Conservation (phyloP, 2,888 invertebrate genomes). For the Electrophaes corylata region DNA sequence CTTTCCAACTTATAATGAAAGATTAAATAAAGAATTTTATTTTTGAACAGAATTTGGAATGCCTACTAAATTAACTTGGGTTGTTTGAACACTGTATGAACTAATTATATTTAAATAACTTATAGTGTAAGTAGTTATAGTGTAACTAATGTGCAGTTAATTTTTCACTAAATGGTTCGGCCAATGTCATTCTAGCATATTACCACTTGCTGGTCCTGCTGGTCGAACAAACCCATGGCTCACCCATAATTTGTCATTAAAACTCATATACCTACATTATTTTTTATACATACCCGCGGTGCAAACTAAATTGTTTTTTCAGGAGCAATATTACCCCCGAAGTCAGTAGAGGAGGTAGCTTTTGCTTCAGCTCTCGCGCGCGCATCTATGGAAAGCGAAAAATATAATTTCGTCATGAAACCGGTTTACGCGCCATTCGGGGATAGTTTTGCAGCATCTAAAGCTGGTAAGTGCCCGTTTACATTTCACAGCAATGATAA, state of each 20-base stretch:
- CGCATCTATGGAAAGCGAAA: slow-evolving; percentile 74
- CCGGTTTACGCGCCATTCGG: slow-evolving; percentile 61
- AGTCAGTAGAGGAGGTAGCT: slow-evolving; percentile 71
- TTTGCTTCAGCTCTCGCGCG: slow-evolving; percentile 69
- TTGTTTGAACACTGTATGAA: neutral
- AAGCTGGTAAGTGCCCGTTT: slow-evolving; percentile 59
- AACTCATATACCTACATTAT: too few relatives aligned
- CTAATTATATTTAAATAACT: neutral
- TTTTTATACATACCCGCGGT: too few relatives aligned
- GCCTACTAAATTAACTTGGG: neutral
- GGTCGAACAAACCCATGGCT: too few relatives aligned
- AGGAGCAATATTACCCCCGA: slow-evolving; percentile 75
- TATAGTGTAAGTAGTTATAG: too few relatives aligned
- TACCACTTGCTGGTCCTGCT: too few relatives aligned
- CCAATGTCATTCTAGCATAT: too few relatives aligned
- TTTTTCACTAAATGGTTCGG: too few relatives aligned
- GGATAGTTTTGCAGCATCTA: slow-evolving; percentile 73
- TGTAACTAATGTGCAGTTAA: too few relatives aligned
- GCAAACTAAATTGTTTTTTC: slow-evolving; percentile 10
- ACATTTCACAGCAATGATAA: slow-evolving; percentile 22
- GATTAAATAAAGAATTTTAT: slow-evolving; percentile 1
- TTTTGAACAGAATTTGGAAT: slow-evolving; percentile 1
- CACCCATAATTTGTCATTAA: too few relatives aligned
- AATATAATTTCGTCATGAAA: slow-evolving; percentile 65
- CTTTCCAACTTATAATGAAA: slow-evolving; percentile 24